These are phyloP conservation scores for Chelonus insularis DNA, from an alignment of 1,140 invertebrate species.

Conservation along the genomic window DNA sequence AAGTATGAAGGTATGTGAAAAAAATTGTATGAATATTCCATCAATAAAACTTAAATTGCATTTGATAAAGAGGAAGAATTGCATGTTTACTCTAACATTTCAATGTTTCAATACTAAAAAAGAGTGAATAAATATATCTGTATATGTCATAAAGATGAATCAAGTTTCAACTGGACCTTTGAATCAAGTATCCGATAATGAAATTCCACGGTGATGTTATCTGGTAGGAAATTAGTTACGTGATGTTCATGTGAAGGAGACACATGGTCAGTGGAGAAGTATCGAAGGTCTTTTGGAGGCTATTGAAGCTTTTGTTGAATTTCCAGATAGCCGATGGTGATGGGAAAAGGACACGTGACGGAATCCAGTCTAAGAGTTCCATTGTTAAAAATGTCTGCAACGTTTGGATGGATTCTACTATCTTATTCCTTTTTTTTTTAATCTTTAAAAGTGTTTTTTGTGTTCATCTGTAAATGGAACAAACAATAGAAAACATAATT, in stretches of 20 bases:
- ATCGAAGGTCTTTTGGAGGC: constrained; percentile 28
- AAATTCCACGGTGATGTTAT: constrained; percentile 21
- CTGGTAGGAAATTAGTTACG: constrained; percentile 27
- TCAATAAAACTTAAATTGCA: too few species aligned
- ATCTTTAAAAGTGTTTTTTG: neutral
- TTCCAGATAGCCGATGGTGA: neutral
- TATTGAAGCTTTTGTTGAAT: neutral
- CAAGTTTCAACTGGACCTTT: neutral
- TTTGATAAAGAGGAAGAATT: too few species aligned
- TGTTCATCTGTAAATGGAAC: too few species aligned
- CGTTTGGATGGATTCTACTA: too few species aligned
- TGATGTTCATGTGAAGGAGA: constrained; percentile 18
- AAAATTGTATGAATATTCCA: too few species aligned
- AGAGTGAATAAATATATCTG: neutral
- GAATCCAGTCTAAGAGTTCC: constrained; percentile 11
- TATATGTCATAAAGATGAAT: too few species aligned
- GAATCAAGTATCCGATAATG: constrained; percentile 14
- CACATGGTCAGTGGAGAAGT: constrained; percentile 13
- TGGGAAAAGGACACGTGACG: constrained; percentile 25
- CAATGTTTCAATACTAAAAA: neutral
- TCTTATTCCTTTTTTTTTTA: too few species aligned
- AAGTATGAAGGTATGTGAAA: too few species aligned
- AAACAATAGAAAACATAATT: too few species aligned
- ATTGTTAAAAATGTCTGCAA: neutral
- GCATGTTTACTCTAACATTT: neutral